These are phyloP conservation scores for Caenorhabditis sp. DNA, from an alignment of 2,888 invertebrate species.

Conservation along the genomic window DNA sequence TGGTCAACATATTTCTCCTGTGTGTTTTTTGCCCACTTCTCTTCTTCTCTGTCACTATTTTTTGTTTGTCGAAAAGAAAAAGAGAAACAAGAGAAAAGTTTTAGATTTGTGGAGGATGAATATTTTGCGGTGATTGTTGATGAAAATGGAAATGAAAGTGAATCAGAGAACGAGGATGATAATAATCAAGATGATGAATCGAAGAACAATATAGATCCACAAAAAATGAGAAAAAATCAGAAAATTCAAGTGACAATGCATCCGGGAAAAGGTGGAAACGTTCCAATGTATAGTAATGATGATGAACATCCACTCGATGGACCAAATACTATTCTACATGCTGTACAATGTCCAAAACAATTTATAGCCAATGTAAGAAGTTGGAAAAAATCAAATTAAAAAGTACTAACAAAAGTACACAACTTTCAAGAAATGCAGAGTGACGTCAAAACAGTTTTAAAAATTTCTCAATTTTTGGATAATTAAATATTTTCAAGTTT, in stretches of 20 bases:
- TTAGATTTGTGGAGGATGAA: constrained; percentile 52
- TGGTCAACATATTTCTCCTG: background rate
- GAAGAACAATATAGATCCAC: constrained; percentile 40
- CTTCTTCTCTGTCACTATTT: background rate
- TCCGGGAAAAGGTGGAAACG: constrained; percentile 37
- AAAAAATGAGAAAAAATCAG: constrained; percentile 25
- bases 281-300: constrained; percentile 48
- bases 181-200: constrained; percentile 19
- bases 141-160: constrained; percentile 39
- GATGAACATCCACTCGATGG: constrained; percentile 60
- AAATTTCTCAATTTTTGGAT: too few species aligned
- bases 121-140: constrained; percentile 49
- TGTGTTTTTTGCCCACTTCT: too few species aligned
- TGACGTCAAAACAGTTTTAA: too few species aligned
- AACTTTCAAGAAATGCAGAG: too few species aligned
- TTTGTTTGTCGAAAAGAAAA: background rate
- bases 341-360: constrained; percentile 59
- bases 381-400: too few species aligned
- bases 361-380: constrained; percentile 53
- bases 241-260: constrained; percentile 25
- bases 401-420: too few species aligned
- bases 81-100: background rate
- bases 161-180: constrained; percentile 25
- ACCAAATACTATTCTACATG: constrained; percentile 53
- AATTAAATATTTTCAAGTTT: too few species aligned